Conservation (phyloP, 2,888 invertebrate genomes). For the Stratiomys singularior region DNA sequence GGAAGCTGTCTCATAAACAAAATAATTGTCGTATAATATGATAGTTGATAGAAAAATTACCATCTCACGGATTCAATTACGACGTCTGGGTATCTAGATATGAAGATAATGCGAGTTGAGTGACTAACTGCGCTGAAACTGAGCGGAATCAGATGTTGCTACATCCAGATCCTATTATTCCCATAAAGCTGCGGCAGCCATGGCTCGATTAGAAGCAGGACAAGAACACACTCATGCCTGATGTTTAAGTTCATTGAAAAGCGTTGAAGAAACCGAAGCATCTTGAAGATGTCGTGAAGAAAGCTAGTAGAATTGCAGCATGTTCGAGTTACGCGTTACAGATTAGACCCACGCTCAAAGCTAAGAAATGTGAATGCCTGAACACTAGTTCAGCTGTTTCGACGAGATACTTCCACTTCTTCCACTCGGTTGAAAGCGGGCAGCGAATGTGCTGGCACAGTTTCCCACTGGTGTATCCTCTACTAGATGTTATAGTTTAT, state of each 20-base stretch:
- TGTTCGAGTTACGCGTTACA: too few relatives aligned
- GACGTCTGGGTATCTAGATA: conserved; percentile 32
- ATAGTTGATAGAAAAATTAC: conserved; percentile 31
- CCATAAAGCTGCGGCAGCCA: background rate
- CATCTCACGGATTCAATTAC: conserved; percentile 38
- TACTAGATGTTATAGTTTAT: background rate
- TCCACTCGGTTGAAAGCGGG: too few relatives aligned
- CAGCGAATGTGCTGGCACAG: background rate
- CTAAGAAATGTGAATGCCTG: too few relatives aligned
- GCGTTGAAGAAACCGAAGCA: background rate
- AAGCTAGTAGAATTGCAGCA: too few relatives aligned
- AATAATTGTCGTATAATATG: conserved; percentile 14
- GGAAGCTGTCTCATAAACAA: conserved; percentile 4
- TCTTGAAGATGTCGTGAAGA: too few relatives aligned
- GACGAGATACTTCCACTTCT: too few relatives aligned
- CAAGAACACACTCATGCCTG: background rate
- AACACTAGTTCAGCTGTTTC: too few relatives aligned
- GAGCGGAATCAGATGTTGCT: conserved; percentile 37
- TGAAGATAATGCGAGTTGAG: conserved; percentile 16
- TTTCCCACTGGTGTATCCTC: background rate
- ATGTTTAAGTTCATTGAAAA: background rate
- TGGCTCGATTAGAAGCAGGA: background rate
- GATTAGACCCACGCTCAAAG: too few relatives aligned
- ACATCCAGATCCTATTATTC: background rate
- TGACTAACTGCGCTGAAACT: conserved; percentile 29